Percentiles rank a stretch among this genome's conserved stretches.
Conservation (phyloP, 2,113 vertebrate species). For the Erythrolamprus reginae region DNA sequence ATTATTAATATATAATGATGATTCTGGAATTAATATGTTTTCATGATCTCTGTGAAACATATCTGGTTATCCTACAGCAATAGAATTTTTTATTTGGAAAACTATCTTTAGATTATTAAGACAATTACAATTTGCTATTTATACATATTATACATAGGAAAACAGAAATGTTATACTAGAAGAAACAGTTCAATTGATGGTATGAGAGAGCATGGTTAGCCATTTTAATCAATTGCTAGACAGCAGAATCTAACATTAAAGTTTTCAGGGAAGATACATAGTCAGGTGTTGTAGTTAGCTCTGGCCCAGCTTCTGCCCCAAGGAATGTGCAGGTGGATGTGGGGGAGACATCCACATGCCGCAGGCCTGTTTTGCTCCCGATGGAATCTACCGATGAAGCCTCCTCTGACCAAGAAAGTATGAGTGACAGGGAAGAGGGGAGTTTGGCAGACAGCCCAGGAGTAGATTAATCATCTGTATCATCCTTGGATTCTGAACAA, state of each 20-base stretch:
- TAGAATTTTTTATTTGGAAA: not conserved
- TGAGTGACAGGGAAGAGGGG: too few relatives aligned
- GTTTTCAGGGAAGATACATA: not conserved
- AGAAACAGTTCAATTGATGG: not conserved
- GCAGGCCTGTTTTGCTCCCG: too few relatives aligned
- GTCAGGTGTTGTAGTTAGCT: too few relatives aligned
- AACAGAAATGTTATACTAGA: not conserved
- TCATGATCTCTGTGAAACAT: not conserved
- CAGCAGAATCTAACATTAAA: not conserved
- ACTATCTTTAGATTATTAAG: not conserved
- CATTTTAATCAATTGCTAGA: too few relatives aligned
- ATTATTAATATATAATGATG: not conserved
- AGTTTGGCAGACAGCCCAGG: too few relatives aligned
- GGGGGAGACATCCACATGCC: too few relatives aligned
- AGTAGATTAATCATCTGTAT: too few relatives aligned
- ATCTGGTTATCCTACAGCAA: not conserved
- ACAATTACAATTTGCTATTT: not conserved
- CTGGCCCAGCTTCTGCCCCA: too few relatives aligned
- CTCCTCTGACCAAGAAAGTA: too few relatives aligned
- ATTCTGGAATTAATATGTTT: not conserved
- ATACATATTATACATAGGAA: not conserved
- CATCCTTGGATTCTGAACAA: too few relatives aligned
- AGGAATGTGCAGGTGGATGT: too few relatives aligned
- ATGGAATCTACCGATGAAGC: too few relatives aligned
- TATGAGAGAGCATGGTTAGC: not conserved